phyloP scores from a whole-genome alignment of 2,113 vertebrate species.

The Melanocharis versteri region DNA sequence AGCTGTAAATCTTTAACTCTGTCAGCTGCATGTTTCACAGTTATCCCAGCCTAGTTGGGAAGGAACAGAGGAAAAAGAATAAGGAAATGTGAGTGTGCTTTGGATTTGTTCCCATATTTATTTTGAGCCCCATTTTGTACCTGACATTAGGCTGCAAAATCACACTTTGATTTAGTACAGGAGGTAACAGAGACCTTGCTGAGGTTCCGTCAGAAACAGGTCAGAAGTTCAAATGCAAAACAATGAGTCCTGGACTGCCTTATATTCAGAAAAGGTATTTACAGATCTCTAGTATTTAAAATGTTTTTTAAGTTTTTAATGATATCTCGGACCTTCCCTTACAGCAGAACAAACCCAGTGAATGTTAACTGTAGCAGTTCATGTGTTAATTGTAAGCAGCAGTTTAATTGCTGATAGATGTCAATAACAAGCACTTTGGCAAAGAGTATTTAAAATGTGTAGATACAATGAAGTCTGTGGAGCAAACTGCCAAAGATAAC shows the following conservation, averaged over 20 bases:
- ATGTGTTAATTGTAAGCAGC: neutral
- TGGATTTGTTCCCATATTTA: conserved; percentile 25
- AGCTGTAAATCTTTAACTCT: conserved; percentile 19
- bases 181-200: neutral
- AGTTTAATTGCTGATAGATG: neutral
- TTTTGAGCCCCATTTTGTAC: neutral
- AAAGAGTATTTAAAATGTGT: neutral
- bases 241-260: neutral
- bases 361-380: neutral
- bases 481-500: neutral
- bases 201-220: neutral
- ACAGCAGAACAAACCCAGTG: neutral
- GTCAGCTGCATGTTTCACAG: neutral
- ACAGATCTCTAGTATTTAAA: neutral
- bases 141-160: neutral
- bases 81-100: conserved; percentile 3
- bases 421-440: neutral
- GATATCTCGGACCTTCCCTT: neutral
- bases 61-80: neutral
- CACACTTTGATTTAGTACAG: neutral
- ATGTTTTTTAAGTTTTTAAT: neutral
- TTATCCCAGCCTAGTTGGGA: neutral
- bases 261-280: neutral
- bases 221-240: neutral
- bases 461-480: neutral